Conservation (phyloP, 2,888 invertebrate species). For the Eristalis arbustorum region DNA sequence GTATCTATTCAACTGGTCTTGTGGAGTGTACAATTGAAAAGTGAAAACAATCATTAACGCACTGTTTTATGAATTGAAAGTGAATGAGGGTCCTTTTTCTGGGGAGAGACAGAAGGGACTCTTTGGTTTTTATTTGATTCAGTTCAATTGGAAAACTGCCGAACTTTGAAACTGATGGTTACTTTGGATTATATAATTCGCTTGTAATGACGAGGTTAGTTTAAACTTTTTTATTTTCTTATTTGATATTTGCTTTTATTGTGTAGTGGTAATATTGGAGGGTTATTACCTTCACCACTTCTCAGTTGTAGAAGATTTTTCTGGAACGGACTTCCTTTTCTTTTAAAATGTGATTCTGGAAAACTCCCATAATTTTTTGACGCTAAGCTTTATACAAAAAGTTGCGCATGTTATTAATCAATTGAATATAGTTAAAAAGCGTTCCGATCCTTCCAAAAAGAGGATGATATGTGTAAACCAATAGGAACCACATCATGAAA, state of each 20-base stretch:
- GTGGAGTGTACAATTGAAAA: slow-evolving; percentile 12
- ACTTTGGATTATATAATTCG: slow-evolving; percentile 67
- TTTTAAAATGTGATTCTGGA: too few relatives aligned
- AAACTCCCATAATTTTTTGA: too few relatives aligned
- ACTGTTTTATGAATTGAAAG: slow-evolving; percentile 22
- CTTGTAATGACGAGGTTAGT: slow-evolving; percentile 68
- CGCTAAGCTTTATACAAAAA: too few relatives aligned
- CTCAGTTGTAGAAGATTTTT: too few relatives aligned
- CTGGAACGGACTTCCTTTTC: too few relatives aligned
- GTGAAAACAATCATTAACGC: slow-evolving; percentile 5
- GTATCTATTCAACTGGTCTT: neutral
- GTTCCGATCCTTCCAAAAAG: neutral
- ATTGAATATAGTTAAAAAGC: too few relatives aligned
- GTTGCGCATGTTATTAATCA: too few relatives aligned
- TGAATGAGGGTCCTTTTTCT: slow-evolving; percentile 40
- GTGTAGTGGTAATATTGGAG: too few relatives aligned
- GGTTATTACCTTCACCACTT: too few relatives aligned
- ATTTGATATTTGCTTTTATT: too few relatives aligned
- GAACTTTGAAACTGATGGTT: slow-evolving; percentile 65
- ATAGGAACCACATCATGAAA: neutral
- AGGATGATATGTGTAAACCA: neutral
- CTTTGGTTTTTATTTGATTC: slow-evolving; percentile 8
- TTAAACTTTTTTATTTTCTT: slow-evolving; percentile 12
- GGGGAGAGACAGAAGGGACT: slow-evolving; percentile 13
- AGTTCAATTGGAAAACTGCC: slow-evolving; percentile 30